Percentiles rank a stretch among this genome's conserved stretches.
Conservation (phyloP, 2,888 invertebrate species). For the Antheraea yamamai region DNA sequence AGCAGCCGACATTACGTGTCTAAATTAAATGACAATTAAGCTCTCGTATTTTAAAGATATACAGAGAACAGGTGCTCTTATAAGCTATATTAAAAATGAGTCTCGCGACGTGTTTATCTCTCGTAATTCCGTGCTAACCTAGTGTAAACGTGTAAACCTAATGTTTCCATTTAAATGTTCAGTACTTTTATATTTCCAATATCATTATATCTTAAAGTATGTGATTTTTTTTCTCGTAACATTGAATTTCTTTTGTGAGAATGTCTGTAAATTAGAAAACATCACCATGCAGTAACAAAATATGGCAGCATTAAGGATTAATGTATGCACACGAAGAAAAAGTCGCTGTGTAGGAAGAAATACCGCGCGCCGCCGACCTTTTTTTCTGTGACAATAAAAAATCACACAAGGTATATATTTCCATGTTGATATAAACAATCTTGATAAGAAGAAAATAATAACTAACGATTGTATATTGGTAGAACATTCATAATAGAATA, state of each 20-base stretch:
- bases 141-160: no score
- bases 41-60: constrained; percentile 40
- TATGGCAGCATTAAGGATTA: background rate
- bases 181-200: background rate
- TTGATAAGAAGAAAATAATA: background rate
- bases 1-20: constrained; percentile 40
- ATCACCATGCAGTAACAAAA: background rate
- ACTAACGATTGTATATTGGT: background rate
- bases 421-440: background rate
- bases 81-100: constrained; percentile 47
- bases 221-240: constrained; percentile 1
- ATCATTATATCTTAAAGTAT: background rate
- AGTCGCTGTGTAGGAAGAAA: background rate
- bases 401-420: background rate
- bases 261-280: background rate
- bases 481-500: background rate
- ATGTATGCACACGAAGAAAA: constrained; percentile 1
- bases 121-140: background rate
- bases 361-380: background rate
- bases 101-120: constrained; percentile 13
- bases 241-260: constrained; percentile 41
- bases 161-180: background rate
- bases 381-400: background rate
- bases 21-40: constrained; percentile 55
- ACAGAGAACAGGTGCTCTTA: constrained; percentile 58